Conservation (phyloP, 2,888 invertebrate species). For the Plebejus argus region DNA sequence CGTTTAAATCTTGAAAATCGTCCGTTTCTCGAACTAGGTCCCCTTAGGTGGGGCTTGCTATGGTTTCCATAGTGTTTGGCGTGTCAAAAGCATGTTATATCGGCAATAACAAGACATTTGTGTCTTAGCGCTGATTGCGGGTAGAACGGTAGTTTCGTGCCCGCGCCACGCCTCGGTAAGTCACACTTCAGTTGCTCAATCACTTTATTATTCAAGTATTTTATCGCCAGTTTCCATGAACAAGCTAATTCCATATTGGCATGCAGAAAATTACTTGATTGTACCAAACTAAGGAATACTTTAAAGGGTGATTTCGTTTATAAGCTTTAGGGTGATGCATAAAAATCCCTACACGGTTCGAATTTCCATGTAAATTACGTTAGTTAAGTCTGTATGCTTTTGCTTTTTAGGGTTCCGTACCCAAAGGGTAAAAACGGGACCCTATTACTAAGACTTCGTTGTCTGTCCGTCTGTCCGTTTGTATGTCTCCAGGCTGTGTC, state of each 20-base stretch:
- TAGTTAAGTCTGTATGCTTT: background rate
- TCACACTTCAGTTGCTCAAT: conserved; percentile 32
- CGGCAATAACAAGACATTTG: conserved; percentile 31
- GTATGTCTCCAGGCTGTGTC: too few relatives aligned
- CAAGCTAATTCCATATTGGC: conserved; percentile 31
- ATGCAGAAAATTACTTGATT: conserved; percentile 32
- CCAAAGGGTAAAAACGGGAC: too few relatives aligned
- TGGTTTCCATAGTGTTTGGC: background rate
- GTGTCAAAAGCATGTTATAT: conserved; percentile 17
- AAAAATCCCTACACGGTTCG: background rate
- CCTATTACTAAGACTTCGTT: too few relatives aligned
- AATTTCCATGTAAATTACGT: background rate
- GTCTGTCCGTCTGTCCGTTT: too few relatives aligned
- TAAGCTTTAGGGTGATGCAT: conserved; percentile 2
- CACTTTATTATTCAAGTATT: conserved; percentile 32
- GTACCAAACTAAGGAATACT: conserved; percentile 17
- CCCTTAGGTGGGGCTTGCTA: too few relatives aligned
- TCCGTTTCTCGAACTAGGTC: too few relatives aligned
- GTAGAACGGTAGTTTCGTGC: conserved; percentile 30
- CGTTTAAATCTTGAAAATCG: too few relatives aligned
- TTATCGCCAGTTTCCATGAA: conserved; percentile 28
- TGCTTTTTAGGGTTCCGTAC: too few relatives aligned
- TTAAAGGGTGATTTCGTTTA: background rate
- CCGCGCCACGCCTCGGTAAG: conserved; percentile 24
- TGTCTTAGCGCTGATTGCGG: conserved; percentile 18